These are phyloP conservation scores for Ceratotherium simum DNA, from an alignment of 2,113 vertebrate species.

Conservation along the genomic window DNA sequence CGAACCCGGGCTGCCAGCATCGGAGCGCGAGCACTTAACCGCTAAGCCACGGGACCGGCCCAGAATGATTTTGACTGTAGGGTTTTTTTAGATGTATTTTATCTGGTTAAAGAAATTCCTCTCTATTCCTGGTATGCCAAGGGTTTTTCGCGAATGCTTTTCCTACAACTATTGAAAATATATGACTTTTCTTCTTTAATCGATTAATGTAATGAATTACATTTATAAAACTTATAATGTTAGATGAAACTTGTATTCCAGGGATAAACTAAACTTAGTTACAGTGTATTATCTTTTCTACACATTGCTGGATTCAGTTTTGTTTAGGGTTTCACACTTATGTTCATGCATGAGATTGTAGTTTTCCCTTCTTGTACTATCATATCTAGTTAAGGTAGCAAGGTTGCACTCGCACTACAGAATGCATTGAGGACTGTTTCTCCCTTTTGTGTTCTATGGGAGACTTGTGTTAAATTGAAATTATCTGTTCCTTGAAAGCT, in stretches of 20 bases:
- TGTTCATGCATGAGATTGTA: background rate
- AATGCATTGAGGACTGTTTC: background rate
- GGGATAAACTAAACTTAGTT: background rate
- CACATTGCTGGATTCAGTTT: background rate
- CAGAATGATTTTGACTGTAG: background rate
- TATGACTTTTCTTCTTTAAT: background rate
- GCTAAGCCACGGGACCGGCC: too few species aligned
- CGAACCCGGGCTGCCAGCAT: too few species aligned
- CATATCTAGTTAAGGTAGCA: background rate
- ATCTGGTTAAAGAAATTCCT: background rate
- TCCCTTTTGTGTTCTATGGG: background rate
- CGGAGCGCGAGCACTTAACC: too few species aligned
- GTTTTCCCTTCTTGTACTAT: background rate
- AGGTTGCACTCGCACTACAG: background rate
- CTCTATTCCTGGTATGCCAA: background rate
- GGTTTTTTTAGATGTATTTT: background rate
- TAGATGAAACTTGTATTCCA: background rate
- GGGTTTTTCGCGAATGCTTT: background rate
- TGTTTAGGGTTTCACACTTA: background rate
- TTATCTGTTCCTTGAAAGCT: constrained; percentile 4
- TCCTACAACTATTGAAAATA: background rate
- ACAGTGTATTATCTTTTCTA: background rate
- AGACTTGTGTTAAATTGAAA: background rate
- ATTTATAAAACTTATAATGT: background rate
- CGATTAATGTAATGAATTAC: background rate